A percentile compares a stretch with the other conserved stretches of the same genome.
phyloP scores from a whole-genome alignment of 2,888 invertebrate genomes.

The Drosophila demipolita region DNA sequence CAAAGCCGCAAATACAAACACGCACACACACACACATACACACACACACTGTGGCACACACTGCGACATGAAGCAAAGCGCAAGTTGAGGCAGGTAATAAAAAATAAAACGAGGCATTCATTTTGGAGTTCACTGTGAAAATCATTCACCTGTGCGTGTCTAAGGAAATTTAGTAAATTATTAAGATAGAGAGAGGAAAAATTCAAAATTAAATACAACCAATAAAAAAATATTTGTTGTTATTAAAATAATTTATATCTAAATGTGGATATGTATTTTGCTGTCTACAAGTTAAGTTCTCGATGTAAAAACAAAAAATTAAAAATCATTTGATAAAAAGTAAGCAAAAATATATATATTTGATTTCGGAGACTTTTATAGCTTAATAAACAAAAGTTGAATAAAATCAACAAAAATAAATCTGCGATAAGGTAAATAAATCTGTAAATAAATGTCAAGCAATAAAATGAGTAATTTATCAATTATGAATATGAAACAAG shows the following conservation, averaged over 20 bases:
- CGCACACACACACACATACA: constrained; percentile 10
- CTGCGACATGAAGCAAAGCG: constrained; percentile 49
- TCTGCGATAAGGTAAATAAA: constrained; percentile 3
- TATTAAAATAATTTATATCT: not conserved
- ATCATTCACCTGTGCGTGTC: constrained; percentile 41
- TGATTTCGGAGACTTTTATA: not conserved
- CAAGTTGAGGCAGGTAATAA: constrained; percentile 65
- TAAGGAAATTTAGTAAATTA: not conserved
- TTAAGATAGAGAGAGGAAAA: not conserved
- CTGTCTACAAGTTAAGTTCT: not conserved
- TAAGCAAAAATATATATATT: not conserved
- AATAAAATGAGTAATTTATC: constrained; percentile 6
- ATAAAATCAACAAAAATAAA: not conserved
- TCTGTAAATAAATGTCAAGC: not conserved
- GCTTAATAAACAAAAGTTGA: not conserved
- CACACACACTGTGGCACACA: constrained; percentile 7
- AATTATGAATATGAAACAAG: constrained; percentile 16
- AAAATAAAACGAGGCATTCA: constrained; percentile 44
- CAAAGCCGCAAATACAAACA: constrained; percentile 37
- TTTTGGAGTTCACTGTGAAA: constrained; percentile 25
- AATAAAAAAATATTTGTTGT: not conserved
- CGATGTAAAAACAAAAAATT: not conserved
- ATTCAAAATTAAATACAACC: not conserved
- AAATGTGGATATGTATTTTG: not conserved
- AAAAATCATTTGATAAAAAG: not conserved